phyloP scores from a whole-genome alignment of 2,797 vertebrate species.

The Rousettus madagascariensis region DNA sequence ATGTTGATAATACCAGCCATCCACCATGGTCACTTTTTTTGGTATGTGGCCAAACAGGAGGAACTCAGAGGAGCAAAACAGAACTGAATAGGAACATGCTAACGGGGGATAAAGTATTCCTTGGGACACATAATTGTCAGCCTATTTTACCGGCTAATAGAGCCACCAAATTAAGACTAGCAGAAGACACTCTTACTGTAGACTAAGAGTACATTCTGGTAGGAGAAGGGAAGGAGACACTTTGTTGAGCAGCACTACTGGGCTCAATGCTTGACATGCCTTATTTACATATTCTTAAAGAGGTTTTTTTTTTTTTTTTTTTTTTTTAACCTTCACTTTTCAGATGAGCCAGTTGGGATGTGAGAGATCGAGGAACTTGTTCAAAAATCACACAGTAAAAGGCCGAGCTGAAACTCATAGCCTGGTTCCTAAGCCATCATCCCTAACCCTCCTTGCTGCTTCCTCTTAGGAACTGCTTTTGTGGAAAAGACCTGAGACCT shows the following conservation, averaged over 20 bases:
- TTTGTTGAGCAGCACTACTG: background rate
- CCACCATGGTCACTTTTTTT: background rate
- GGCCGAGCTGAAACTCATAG: background rate
- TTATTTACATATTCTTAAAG: background rate
- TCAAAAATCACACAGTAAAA: background rate
- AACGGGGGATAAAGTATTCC: background rate
- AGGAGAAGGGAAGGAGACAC: background rate
- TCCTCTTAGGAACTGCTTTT: background rate
- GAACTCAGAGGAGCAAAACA: background rate
- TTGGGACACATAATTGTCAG: background rate
- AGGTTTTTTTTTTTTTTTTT: no score
- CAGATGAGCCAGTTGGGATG: background rate
- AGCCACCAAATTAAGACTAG: background rate
- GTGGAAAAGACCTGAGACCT: background rate
- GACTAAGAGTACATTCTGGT: no score
- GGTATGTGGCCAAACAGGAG: background rate
- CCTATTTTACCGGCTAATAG: background rate
- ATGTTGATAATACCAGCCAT: background rate
- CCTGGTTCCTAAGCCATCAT: background rate
- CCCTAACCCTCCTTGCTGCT: background rate
- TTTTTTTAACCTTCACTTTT: background rate
- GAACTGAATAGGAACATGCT: background rate
- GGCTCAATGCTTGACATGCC: rapidly evolving
- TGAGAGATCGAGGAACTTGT: background rate
- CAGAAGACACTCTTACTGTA: background rate